Base-by-base conservation (phyloP, 2,888 invertebrate genomes). In the Apamea crenata region DNA sequence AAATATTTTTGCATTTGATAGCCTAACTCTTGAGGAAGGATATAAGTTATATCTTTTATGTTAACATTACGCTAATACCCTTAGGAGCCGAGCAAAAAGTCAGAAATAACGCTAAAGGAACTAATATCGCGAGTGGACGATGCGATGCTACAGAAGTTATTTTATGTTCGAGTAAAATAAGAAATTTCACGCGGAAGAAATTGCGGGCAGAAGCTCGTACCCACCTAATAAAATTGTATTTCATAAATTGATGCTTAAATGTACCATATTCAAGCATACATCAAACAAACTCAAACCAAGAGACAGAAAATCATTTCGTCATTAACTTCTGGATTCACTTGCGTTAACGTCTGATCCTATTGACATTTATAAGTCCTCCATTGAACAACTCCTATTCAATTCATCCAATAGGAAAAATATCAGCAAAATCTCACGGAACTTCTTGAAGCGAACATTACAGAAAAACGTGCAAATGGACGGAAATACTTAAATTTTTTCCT, bases 361-460 rank as follows among this genome's bases (percentile, higher is more conserved):
- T 82, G 82, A 36, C 50, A 61, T 82, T 36, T 21, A 75, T 61
- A 67, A 77, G 25, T 47, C 36, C 29, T 69, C 32, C 67, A 69
- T 77, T 69, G 47, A 83, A 50, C 29, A 65, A 18, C 40, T 44
- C 25, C 70, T 36, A 71, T 84, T 84, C 61, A 79, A 63, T 79
- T 71, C 21, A 67, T 21, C 12, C 79, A 81, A 68, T 71, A 71
- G 78, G 29, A 83, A 82, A 80, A 83, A 71, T 61, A 80, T 74
- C 85, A 56, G 63, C 36, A 40, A 68, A 75, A 68, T 85, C 69
- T 59, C 53, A 56, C 25, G 10, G 65, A 74, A 70, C 69, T 66
- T 71, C 79, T 72, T 69, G 32, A 80, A 82, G 80, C 73, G 59
- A 65, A 72, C 80, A 53, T 84, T 73, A 77, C 73, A 70, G 50